Base-by-base conservation (phyloP, 2,113 vertebrate genomes). In the Thunnus thynnus region DNA sequence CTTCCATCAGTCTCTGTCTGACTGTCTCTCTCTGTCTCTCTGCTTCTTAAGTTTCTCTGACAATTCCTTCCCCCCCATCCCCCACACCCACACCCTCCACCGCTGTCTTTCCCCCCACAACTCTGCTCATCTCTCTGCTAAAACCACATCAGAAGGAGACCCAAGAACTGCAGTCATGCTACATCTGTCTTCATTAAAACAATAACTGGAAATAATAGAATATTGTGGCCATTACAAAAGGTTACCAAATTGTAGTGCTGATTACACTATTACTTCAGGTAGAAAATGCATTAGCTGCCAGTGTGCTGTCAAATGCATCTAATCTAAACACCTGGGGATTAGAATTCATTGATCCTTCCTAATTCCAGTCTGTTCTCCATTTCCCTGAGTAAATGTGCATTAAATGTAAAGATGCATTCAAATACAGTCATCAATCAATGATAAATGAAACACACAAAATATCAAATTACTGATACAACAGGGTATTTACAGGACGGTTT, bases 101-200 rank as follows among this genome's bases (percentile, higher is more conserved):
- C 57, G 48, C 22, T 69, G 25, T 70, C 16, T 55, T 51, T 55
- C 22, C 5, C 18, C 11, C 58, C 52, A 36, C 60, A 73, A 70
- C 57, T 58, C 46, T 55, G 44, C 46, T 65, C 41, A n/a, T 81
- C 46, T 77, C 60, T 68, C 56, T 67, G 72, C 54, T 68, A 63
- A 84, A 83, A 83, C 69, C 60, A 48, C 74, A 78, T 14, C 63
- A 87, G 80, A 89, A 84, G 85, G 76, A 82, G 22, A 69, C 64
- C 66, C 30, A 30, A 64, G 44, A 80, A 79, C 25, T 72, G 62
- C 80, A 88, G 86, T 83, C 82, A 67, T 55, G 48, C 87, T 62
- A 56, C 80, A 93, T 89, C 87, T 88, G 79, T 92, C 82, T 87
- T 91, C 72, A 91, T 93, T 82, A 86, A 86, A 82, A 80, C 58